Conservation (phyloP, 2,113 vertebrate genomes). For the Lophura nycthemera region DNA sequence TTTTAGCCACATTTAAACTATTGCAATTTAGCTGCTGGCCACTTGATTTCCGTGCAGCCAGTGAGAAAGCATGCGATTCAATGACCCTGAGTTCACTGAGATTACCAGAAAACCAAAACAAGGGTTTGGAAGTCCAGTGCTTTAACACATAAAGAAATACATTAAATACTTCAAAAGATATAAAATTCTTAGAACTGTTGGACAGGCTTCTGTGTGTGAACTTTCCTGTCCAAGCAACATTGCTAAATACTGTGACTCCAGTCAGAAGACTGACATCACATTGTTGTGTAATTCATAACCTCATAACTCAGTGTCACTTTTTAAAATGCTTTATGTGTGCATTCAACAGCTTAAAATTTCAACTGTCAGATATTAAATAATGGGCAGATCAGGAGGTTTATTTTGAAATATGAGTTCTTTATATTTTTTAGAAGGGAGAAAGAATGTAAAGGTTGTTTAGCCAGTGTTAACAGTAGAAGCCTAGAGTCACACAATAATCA, state of each 20-base stretch:
- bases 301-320: constrained; percentile 61
- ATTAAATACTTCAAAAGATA: constrained; percentile 76
- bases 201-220: constrained; percentile 71
- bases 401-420: constrained; percentile 59
- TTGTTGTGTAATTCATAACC: constrained; percentile 74
- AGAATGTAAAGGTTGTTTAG: constrained; percentile 55
- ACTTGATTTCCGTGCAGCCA: constrained; percentile 27
- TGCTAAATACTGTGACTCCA: constrained; percentile 77
- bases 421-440: constrained; percentile 18
- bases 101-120: constrained; percentile 75
- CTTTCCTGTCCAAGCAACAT: constrained; percentile 73
- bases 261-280: constrained; percentile 70
- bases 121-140: constrained; percentile 49
- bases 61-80: constrained; percentile 59
- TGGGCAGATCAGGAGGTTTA: constrained; percentile 31
- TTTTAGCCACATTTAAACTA: not conserved
- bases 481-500: not conserved
- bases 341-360: constrained; percentile 48
- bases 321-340: constrained; percentile 45
- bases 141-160: constrained; percentile 70
- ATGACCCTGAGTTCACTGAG: constrained; percentile 67
- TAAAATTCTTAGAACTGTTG: constrained; percentile 81
- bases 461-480: constrained; percentile 36
- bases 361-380: constrained; percentile 49
- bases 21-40: not conserved